Conservation (phyloP, 2,797 vertebrate species). For the Crocidura indochinensis region DNA sequence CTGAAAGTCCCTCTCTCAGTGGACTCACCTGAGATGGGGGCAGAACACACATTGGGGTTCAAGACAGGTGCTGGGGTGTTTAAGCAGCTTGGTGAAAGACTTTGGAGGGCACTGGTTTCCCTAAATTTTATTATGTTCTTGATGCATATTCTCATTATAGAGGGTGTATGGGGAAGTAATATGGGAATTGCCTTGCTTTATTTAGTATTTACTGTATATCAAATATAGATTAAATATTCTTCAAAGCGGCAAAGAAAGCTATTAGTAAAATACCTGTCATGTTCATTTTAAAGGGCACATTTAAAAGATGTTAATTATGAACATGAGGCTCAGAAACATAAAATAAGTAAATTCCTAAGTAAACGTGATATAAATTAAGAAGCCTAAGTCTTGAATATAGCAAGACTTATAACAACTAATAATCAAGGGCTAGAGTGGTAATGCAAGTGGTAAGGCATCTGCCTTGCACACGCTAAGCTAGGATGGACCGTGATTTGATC, state of each 20-base stretch:
- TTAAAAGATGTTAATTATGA: not conserved
- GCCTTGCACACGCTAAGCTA: no score
- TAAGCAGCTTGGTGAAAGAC: no score
- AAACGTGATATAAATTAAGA: slow-evolving; percentile 6
- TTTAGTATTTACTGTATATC: slow-evolving; percentile 35
- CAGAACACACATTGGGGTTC: no score
- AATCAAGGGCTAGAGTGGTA: no score
- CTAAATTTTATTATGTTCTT: not conserved
- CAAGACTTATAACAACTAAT: no score
- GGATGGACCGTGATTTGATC: no score
- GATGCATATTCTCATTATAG: slow-evolving; percentile 6
- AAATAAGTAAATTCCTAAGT: slow-evolving; percentile 1
- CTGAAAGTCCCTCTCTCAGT: no score
- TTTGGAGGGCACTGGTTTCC: no score
- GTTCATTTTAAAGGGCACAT: slow-evolving; percentile 7
- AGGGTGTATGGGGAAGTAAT: not conserved
- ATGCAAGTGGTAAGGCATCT: no score
- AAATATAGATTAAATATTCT: slow-evolving; percentile 33
- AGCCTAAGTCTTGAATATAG: not conserved
- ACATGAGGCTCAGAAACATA: slow-evolving; percentile 16
- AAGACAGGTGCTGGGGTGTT: no score
- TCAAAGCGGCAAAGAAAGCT: not conserved
- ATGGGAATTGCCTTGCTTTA: no score
- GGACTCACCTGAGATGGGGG: no score
- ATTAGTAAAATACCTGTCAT: not conserved